Conservation (phyloP, 2,797 vertebrate species). For the Pseudochirops cupreus region DNA sequence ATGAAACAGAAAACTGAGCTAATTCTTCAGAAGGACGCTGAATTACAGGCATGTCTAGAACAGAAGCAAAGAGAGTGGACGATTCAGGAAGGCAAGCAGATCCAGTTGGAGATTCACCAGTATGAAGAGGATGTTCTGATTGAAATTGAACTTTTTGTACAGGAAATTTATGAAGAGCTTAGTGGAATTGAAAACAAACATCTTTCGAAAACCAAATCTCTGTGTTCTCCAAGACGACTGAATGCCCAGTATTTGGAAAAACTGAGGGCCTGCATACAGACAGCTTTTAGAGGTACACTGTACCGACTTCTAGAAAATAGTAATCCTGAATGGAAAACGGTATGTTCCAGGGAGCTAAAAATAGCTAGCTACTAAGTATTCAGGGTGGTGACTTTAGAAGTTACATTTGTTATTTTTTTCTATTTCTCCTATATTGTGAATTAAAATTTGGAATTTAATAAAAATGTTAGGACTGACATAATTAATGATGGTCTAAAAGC, state of each 20-base stretch:
- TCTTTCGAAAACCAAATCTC: slow-evolving; percentile 68
- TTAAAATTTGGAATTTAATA: slow-evolving; percentile 21
- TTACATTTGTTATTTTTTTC: neutral
- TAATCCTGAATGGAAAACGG: slow-evolving; percentile 89
- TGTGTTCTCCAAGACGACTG: slow-evolving; percentile 63
- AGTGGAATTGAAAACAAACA: slow-evolving; percentile 59
- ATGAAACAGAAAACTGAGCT: slow-evolving; percentile 87
- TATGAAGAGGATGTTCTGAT: slow-evolving; percentile 85
- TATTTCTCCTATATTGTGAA: neutral
- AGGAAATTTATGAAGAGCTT: slow-evolving; percentile 84
- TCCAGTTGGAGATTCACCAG: slow-evolving; percentile 79
- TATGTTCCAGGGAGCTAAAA: slow-evolving; percentile 79
- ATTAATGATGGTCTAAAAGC: slow-evolving; percentile 35
- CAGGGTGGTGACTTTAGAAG: slow-evolving; percentile 9
- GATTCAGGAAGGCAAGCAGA: slow-evolving; percentile 83
- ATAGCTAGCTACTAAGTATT: neutral
- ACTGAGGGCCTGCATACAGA: slow-evolving; percentile 86
- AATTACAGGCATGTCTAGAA: slow-evolving; percentile 85
- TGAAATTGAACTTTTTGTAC: slow-evolving; percentile 86
- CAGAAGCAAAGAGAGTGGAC: slow-evolving; percentile 88
- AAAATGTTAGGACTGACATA: slow-evolving; percentile 8
- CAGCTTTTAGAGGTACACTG: slow-evolving; percentile 85
- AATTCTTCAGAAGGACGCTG: slow-evolving; percentile 89
- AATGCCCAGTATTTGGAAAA: slow-evolving; percentile 79
- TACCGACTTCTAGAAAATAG: slow-evolving; percentile 83